A percentile compares a stretch with the other conserved stretches of the same genome.
Evolutionary conservation across 2,113 vertebrate genomes (phyloP).

Genomic region (Eudyptes chrysolophus): DNA sequence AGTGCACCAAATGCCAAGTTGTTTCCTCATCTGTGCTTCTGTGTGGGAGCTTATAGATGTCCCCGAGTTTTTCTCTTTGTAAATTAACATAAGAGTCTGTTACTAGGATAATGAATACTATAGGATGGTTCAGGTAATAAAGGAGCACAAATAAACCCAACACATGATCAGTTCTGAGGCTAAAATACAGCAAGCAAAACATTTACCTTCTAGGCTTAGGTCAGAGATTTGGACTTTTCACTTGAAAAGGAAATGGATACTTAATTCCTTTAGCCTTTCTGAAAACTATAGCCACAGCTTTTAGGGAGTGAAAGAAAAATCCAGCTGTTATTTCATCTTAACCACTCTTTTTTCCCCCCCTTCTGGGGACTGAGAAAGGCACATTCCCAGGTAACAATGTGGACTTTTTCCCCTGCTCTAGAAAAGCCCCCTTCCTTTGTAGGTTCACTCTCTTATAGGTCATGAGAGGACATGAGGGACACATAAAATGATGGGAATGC

Average conservation of each 20-base stretch:
- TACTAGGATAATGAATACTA: neutral
- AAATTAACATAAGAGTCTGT: neutral
- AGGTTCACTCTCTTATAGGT: neutral
- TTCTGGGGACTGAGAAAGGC: neutral
- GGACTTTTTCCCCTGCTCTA: neutral
- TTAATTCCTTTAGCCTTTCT: neutral
- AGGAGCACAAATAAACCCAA: neutral
- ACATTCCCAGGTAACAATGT: neutral
- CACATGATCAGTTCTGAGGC: neutral
- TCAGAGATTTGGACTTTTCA: neutral
- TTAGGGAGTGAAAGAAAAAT: neutral
- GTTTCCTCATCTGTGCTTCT: neutral
- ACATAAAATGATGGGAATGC: accelerated
- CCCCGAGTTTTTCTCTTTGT: neutral
- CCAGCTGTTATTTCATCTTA: neutral
- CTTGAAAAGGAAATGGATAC: neutral
- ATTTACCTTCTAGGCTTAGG: neutral
- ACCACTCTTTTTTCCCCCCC: accelerated
- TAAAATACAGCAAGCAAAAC: neutral
- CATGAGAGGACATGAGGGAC: neutral
- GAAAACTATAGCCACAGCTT: neutral
- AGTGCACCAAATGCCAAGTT: neutral
- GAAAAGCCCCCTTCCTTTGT: neutral
- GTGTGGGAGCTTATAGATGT: neutral
- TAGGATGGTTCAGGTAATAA: neutral